Percentiles rank a stretch among this genome's conserved stretches.
Conservation (phyloP, 2,888 invertebrate genomes). For the Tipula unca region DNA sequence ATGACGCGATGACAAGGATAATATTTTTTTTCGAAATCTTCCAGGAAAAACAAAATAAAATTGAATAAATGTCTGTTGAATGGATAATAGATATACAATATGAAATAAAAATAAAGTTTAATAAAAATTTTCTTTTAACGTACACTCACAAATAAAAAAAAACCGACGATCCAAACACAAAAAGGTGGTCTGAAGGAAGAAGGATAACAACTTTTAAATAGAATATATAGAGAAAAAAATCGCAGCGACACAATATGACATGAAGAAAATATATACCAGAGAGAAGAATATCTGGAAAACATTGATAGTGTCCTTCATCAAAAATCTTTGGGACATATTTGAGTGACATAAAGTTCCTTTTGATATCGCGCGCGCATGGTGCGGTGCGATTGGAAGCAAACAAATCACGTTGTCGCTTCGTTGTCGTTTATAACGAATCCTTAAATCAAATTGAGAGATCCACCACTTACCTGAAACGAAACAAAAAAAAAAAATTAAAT, state of each 20-base stretch:
- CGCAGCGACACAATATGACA: not conserved
- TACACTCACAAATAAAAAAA: not conserved
- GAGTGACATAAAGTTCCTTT: not conserved
- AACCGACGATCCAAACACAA: not conserved
- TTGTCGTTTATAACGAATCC: not conserved
- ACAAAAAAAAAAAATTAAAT: not conserved
- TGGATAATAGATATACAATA: not conserved
- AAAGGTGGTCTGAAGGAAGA: constrained; percentile 8
- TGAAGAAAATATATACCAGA: not conserved
- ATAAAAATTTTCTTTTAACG: not conserved
- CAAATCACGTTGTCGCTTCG: not conserved
- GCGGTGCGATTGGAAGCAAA: not conserved
- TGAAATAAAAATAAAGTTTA: not conserved
- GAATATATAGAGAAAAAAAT: not conserved
- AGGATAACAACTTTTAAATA: not conserved
- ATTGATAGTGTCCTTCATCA: constrained; percentile 4
- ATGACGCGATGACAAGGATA: constrained; percentile 14
- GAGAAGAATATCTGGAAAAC: not conserved
- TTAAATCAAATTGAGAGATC: not conserved
- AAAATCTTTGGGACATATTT: not conserved
- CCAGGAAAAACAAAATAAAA: constrained; percentile 14
- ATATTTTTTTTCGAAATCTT: not conserved
- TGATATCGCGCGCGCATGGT: not conserved
- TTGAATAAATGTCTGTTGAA: constrained; percentile 14
- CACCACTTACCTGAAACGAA: not conserved